These are phyloP conservation scores for Colostygia pectinataria DNA, from an alignment of 2,888 invertebrate species.

Conservation along the genomic window DNA sequence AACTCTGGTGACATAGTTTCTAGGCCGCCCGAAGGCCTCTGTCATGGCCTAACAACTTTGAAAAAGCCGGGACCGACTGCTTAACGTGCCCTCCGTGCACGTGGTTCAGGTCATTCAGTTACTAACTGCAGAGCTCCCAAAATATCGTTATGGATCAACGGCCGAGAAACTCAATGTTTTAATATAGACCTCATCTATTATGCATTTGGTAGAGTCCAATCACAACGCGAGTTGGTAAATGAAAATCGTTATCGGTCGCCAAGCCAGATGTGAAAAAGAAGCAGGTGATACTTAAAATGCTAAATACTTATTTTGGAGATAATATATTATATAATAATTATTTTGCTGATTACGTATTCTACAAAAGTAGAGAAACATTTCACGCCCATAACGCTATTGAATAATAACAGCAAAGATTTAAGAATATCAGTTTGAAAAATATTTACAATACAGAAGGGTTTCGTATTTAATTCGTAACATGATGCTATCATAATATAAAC, in stretches of 20 bases:
- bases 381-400: background rate
- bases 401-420: background rate
- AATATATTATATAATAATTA: too few relatives aligned
- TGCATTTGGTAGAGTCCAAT: conserved; percentile 68
- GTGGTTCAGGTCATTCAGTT: conserved; percentile 53
- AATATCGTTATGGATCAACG: conserved; percentile 68
- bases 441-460: too few relatives aligned
- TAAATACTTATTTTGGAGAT: conserved; percentile 12
- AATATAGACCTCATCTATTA: conserved; percentile 76
- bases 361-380: background rate
- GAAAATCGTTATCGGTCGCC: conserved; percentile 68
- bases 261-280: conserved; percentile 50
- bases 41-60: too few relatives aligned
- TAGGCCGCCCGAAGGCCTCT: too few relatives aligned
- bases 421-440: too few relatives aligned
- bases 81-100: too few relatives aligned
- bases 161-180: conserved; percentile 64
- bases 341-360: too few relatives aligned
- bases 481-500: conserved; percentile 38
- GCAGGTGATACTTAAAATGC: conserved; percentile 20
- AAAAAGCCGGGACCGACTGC: too few relatives aligned
- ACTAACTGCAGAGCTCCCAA: conserved; percentile 55
- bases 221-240: conserved; percentile 56
- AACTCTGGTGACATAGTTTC: too few relatives aligned
- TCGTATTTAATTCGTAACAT: conserved; percentile 28